Percentiles rank a stretch among this genome's conserved stretches.
These are phyloP conservation scores for Nestor notabilis DNA, from an alignment of 2,113 vertebrate genomes.

Conservation along the genomic window DNA sequence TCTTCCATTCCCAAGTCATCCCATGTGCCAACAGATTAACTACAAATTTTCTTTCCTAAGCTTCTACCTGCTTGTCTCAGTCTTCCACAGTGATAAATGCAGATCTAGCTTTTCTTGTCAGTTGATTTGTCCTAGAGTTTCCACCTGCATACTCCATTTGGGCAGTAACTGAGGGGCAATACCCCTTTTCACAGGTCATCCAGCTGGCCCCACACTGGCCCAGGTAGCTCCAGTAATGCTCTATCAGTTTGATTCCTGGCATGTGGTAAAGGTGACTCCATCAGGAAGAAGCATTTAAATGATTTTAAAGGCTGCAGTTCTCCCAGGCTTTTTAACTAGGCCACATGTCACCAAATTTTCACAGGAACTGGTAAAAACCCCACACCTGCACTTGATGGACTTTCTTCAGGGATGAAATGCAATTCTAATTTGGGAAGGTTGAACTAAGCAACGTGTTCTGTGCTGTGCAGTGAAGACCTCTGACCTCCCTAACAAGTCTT, in stretches of 20 bases:
- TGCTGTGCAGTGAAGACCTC: background rate
- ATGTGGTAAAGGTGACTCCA: background rate
- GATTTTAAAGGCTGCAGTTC: background rate
- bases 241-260: background rate
- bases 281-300: background rate
- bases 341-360: background rate
- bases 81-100: background rate
- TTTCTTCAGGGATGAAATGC: background rate
- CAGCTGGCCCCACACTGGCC: background rate
- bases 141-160: background rate
- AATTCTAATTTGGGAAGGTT: background rate
- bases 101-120: background rate
- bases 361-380: fast-evolving
- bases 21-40: background rate
- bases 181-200: background rate
- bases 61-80: background rate
- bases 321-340: background rate
- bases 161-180: background rate
- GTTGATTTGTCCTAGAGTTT: background rate
- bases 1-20: background rate
- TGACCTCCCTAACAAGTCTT: background rate
- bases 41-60: background rate
- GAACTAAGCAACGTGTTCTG: background rate
- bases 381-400: background rate
- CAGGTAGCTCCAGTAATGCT: background rate